Evolutionary conservation across 1,140 invertebrate species (phyloP), one percentile per base, ranked within the genome.

Genomic region (Pogonus chalceus): DNA sequence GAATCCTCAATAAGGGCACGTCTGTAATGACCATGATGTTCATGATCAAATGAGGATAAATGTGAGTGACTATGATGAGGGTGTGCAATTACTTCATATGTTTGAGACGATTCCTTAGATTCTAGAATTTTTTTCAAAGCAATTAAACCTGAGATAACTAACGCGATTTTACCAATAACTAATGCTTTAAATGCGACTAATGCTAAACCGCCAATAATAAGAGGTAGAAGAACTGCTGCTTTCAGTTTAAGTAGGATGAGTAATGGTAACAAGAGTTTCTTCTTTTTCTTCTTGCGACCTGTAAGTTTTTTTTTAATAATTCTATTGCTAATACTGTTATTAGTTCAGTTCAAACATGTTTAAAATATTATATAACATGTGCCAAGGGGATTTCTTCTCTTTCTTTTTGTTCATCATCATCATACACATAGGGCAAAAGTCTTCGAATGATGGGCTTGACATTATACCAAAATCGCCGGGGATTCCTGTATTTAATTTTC

Each of bases 101-200:
- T 81, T 47, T 79, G 77, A 50, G 78, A 79, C 53, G 78, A 77
- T 49, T 77, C 71, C 61, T 88, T 88, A 60, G 75, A 74, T 31
- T 79, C 84, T 23, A 90, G 68, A 3, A 90, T 74, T 64, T 90
- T 90, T 72, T 90, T 87, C 56, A 90, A 69, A 2, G 81, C 85
- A 59, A 90, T 83, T 57, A 89, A 79, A 57, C 77, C 79, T 56
- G 84, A 81, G 51, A 90, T 77, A 37, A 88, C 77, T 7, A 90
- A 76, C 7, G 87, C 84, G 54, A 90, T 76, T 72, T 90, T 90
- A 66, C 85, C 85, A 58, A 89, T 78, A 46, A 89, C 73, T 49
- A 90, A 74, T 16, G 88, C 88, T 73, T 90, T 90, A 74, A 88
- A 83, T 3, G 87, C 86, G 23, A 88, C 74, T n/a, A 90, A 74